Percentiles rank a stretch among this genome's conserved stretches.
phyloP scores from a whole-genome alignment of 2,888 invertebrate species.

The Cerastis rubricosa region DNA sequence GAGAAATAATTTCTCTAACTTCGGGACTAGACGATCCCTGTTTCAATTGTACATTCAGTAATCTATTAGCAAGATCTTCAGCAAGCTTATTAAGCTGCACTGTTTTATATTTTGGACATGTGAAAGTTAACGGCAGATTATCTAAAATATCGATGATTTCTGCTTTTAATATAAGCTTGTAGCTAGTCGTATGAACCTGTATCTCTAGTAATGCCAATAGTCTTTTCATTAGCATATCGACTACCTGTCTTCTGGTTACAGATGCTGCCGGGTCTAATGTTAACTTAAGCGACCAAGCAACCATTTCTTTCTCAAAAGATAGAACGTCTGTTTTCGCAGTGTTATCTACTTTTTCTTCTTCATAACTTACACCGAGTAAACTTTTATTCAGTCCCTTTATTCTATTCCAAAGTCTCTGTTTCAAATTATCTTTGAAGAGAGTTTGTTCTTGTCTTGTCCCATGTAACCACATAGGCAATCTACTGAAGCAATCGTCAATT shows the following conservation, averaged over 20 bases:
- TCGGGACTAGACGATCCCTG: conserved; percentile 14
- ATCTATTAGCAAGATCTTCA: conserved; percentile 67
- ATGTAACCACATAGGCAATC: conserved; percentile 73
- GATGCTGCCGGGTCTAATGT: conserved; percentile 18
- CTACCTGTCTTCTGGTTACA: conserved; percentile 20
- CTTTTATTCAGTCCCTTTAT: conserved; percentile 67
- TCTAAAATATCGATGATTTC: conserved; percentile 70
- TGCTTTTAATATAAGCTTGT: conserved; percentile 68
- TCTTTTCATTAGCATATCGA: conserved; percentile 45
- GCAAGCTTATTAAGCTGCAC: conserved; percentile 64
- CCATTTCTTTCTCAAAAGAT: conserved; percentile 46
- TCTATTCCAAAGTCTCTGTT: conserved; percentile 69
- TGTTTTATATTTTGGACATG: conserved; percentile 36
- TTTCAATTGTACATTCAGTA: conserved; percentile 60
- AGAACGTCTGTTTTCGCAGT: background rate
- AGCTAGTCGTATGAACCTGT: conserved; percentile 51
- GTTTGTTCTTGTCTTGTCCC: conserved; percentile 63
- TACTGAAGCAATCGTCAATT: conserved; percentile 72
- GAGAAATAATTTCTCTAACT: background rate
- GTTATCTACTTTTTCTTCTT: background rate
- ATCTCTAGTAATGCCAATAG: conserved; percentile 47
- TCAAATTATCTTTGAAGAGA: conserved; percentile 65
- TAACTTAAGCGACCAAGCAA: conserved; percentile 53
- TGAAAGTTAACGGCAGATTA: conserved; percentile 53
- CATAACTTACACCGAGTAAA: conserved; percentile 36